Conservation (phyloP, 2,797 vertebrate genomes). For the Buceros bicornis region DNA sequence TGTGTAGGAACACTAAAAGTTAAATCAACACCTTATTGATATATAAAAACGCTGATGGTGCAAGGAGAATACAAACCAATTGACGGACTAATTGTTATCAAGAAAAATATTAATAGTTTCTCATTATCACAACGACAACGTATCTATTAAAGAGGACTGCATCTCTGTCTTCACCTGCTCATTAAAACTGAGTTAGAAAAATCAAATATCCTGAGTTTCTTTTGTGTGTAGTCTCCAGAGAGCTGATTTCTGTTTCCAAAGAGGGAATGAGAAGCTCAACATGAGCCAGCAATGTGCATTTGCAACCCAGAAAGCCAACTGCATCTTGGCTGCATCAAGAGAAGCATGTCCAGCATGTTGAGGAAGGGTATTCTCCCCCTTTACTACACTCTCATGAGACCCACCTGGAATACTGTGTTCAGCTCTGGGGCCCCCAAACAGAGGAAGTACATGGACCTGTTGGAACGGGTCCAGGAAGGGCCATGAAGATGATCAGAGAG, state of each 20-base stretch:
- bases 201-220: not conserved
- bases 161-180: not conserved
- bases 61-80: slow-evolving; percentile 22
- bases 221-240: not conserved
- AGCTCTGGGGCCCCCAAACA: not conserved
- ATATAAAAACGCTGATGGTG: slow-evolving; percentile 41
- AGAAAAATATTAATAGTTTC: slow-evolving; percentile 55
- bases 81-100: slow-evolving; percentile 45
- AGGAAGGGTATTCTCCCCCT: not conserved
- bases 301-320: not conserved
- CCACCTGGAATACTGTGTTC: too few relatives aligned
- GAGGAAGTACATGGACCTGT: not conserved
- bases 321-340: not conserved
- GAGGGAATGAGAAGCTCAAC: not conserved
- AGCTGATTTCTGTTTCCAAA: not conserved
- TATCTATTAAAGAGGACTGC: not conserved
- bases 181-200: slow-evolving; percentile 16
- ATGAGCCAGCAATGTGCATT: not conserved
- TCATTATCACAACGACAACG: slow-evolving; percentile 2
- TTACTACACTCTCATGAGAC: not conserved
- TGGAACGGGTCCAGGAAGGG: not conserved
- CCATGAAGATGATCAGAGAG: not conserved
- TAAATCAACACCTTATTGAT: slow-evolving; percentile 27
- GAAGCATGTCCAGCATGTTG: not conserved
- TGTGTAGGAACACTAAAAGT: not conserved